Conservation (phyloP, 1,140 invertebrate species). For the Cotesia glomerata region DNA sequence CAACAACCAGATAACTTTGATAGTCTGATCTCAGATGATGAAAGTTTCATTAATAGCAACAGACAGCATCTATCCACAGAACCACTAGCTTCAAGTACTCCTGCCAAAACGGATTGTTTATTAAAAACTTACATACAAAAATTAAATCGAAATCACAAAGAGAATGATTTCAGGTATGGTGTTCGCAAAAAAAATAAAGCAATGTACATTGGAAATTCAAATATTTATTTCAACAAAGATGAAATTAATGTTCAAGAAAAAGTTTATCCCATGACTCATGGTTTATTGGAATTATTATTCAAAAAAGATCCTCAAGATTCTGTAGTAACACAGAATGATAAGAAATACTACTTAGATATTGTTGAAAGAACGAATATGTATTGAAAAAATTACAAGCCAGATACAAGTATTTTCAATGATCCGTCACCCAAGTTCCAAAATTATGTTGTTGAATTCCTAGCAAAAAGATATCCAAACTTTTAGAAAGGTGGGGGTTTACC, state of each 20-base stretch:
- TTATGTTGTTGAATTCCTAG: background rate
- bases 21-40: too few relatives aligned
- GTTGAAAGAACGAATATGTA: constrained; percentile 6
- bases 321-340: background rate
- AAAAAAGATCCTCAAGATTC: background rate
- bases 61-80: too few relatives aligned
- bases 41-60: too few relatives aligned
- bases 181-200: too few relatives aligned
- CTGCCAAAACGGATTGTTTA: too few relatives aligned
- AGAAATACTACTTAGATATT: constrained; percentile 7
- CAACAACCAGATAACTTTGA: too few relatives aligned
- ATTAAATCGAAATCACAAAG: too few relatives aligned
- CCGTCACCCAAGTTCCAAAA: background rate
- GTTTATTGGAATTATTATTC: constrained; percentile 1
- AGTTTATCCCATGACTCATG: background rate
- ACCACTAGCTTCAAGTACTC: too few relatives aligned
- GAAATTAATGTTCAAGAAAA: too few relatives aligned
- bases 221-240: background rate
- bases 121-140: too few relatives aligned
- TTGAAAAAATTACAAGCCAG: background rate
- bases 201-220: background rate
- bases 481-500: background rate
- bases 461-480: background rate
- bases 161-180: too few relatives aligned
- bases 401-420: background rate